Evolutionary conservation across 1,140 invertebrate genomes (phyloP), one percentile per base, ranked within the genome.

Genomic region (Penaeus chinensis): DNA sequence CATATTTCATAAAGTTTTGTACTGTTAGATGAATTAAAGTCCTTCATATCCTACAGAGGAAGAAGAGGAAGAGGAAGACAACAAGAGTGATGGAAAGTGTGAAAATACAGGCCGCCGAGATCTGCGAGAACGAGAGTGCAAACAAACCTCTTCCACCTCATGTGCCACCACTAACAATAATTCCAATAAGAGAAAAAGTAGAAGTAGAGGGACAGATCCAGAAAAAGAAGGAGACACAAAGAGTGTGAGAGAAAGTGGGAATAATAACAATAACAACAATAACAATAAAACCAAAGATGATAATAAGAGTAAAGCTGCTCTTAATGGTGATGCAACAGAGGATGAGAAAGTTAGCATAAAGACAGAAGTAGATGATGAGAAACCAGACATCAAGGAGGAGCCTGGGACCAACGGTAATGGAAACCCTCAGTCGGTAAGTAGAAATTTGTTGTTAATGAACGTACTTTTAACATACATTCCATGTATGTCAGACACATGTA

Each of bases 281-380:
- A 83, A 61, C 66, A 85, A 90, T 65, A 81, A 82, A 82, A 84
- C 84, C 71, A 84, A 89, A 63, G 71, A 83, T 78, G 87, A 80
- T 60, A 76, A 61, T 63, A 83, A 79, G 20, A 77, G 65, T 16
- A 84, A 87, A 71, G 62, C 65, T 11, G 80, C 85, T 13, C 63
- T 90, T 13, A 90, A 90, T 85, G 90, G 90, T 42, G 88, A 89
- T 84, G 90, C 86, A 27, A 87, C 84, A 27, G 90, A 90, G n/a
- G 85, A 87, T 61, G 90, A 90, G 62, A 89, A 89, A 85, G 60
- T 87, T 27, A 89, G 66, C 69, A 89, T 90, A 65, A 91, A 88
- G 42, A 89, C 81, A 37, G 90, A 91, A 85, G 62, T 77, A 42
- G 86, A 87, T 78, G 84, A 87, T 66, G 85, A 88, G 22, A 84